Conservation (phyloP, 2,113 vertebrate genomes). For the Hyla sarda region DNA sequence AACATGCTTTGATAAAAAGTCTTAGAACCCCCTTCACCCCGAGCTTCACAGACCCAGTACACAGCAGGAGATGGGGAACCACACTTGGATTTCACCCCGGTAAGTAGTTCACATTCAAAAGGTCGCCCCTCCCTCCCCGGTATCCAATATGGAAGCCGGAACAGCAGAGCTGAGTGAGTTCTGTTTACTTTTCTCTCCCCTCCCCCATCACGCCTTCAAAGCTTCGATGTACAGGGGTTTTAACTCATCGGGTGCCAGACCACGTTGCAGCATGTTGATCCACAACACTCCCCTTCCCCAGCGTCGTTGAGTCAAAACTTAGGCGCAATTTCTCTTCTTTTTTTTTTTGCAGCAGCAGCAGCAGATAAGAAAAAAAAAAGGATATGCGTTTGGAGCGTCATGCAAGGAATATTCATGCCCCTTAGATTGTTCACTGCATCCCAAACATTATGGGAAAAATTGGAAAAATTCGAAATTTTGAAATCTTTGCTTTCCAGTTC, state of each 20-base stretch:
- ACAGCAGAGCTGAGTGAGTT: neutral
- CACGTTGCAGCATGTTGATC: neutral
- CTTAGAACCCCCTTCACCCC: neutral
- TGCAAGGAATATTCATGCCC: constrained; percentile 23
- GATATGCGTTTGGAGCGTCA: neutral
- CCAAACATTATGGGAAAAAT: neutral
- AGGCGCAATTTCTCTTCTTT: neutral
- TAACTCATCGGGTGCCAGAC: constrained; percentile 6
- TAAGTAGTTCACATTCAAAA: constrained; percentile 37
- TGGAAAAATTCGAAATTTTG: neutral
- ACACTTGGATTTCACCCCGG: neutral
- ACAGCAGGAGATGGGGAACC: constrained; percentile 6
- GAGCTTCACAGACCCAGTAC: neutral
- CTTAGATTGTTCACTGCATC: neutral
- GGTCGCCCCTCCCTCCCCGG: neutral
- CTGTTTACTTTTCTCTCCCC: neutral
- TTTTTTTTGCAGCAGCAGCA: constrained; percentile 15
- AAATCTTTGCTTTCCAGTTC: neutral
- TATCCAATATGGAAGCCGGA: neutral
- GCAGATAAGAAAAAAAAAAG: neutral
- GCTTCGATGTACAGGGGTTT: neutral
- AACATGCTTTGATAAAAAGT: constrained; percentile 59
- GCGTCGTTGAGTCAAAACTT: neutral
- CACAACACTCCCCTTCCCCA: neutral
- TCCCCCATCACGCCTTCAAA: neutral